Percentiles rank a stretch among this genome's conserved stretches.
Evolutionary conservation across 2,113 vertebrate genomes (phyloP).

Genomic region (Tragelaphus scriptus): DNA sequence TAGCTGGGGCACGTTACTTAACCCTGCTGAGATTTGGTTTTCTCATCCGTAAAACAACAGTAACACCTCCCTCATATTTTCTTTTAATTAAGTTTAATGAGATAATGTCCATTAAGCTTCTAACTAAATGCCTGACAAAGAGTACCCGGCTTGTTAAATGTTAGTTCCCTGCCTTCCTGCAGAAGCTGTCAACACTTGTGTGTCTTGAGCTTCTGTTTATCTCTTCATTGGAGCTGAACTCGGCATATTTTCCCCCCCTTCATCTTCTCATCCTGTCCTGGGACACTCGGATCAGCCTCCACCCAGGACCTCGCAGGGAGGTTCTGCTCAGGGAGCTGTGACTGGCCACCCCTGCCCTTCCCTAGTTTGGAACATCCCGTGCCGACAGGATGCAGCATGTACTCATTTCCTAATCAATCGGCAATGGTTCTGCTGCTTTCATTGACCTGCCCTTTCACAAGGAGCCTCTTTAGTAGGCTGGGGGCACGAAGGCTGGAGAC

Average conservation of each 20-base stretch:
- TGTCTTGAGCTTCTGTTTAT: background rate
- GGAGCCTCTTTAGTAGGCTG: background rate
- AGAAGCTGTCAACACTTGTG: background rate
- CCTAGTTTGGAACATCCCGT: background rate
- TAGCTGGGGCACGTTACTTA: background rate
- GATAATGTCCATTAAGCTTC: background rate
- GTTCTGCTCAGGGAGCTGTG: background rate
- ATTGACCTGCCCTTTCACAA: background rate
- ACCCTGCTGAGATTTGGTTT: background rate
- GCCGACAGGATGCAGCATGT: background rate
- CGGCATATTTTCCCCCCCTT: background rate
- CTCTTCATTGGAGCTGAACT: background rate
- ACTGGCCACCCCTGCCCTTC: background rate
- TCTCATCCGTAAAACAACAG: background rate
- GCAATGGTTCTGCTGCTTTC: background rate
- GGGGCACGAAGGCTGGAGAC: background rate
- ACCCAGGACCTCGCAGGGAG: background rate
- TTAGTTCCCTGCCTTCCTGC: background rate
- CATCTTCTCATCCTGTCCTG: background rate
- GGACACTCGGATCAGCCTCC: background rate
- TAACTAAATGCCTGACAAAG: background rate
- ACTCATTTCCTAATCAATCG: slow-evolving; percentile 1
- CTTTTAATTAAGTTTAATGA: slow-evolving; percentile 40
- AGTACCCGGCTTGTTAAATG: background rate
- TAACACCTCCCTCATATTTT: background rate